Evolutionary conservation across 2,888 invertebrate genomes (phyloP).

Genomic region (Nomada goodeniana): DNA sequence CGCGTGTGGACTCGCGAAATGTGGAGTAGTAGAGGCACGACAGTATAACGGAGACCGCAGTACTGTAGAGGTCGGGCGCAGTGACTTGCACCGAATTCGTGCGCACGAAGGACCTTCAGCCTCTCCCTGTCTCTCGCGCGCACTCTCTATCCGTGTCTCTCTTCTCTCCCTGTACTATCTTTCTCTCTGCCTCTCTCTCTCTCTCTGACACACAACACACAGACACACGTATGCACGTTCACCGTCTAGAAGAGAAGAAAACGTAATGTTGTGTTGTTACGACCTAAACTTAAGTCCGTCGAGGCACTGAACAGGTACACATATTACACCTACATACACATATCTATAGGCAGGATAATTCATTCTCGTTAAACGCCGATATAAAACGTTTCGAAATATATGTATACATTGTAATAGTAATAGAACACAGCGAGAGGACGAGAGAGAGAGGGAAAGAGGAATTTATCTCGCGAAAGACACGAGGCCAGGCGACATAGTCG

Average conservation of each 20-base stretch:
- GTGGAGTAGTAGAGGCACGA: constrained; percentile 46
- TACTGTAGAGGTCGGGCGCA: constrained; percentile 70
- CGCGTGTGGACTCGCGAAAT: constrained; percentile 60
- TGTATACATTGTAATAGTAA: not conserved
- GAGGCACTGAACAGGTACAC: too few relatives aligned
- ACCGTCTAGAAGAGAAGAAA: not conserved
- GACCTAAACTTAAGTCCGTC: too few relatives aligned
- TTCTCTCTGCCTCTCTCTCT: constrained; percentile 16
- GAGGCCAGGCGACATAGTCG: constrained; percentile 37
- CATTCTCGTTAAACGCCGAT: too few relatives aligned
- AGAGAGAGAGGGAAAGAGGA: constrained; percentile 24
- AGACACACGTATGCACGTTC: constrained; percentile 13
- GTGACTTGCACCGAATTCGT: constrained; percentile 55
- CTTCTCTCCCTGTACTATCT: not conserved
- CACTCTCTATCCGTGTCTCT: constrained; percentile 45
- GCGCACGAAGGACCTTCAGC: constrained; percentile 46
- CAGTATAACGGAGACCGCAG: constrained; percentile 78
- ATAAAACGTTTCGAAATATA: not conserved
- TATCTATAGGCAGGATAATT: too few relatives aligned
- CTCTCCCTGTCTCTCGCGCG: constrained; percentile 54
- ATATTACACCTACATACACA: not conserved
- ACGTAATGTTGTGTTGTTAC: not conserved
- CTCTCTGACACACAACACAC: constrained; percentile 1
- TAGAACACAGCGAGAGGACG: not conserved
- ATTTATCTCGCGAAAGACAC: constrained; percentile 18